Evolutionary conservation across 2,113 vertebrate species (phyloP).

Genomic region (Capreolus pygargus): DNA sequence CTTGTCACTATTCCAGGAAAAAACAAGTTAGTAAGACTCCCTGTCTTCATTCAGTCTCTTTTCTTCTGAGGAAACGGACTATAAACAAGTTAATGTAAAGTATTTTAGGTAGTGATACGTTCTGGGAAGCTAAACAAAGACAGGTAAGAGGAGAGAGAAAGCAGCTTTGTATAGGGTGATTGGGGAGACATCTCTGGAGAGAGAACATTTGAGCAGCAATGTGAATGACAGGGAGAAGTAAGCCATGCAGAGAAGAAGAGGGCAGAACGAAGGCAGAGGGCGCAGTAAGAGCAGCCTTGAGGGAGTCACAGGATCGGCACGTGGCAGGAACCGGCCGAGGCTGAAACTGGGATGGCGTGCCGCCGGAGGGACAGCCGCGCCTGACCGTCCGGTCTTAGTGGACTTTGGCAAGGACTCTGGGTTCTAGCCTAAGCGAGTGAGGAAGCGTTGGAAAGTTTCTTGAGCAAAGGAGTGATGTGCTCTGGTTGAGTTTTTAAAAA

Average conservation of each 20-base stretch:
- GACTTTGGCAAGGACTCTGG: not conserved
- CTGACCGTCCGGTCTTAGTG: not conserved
- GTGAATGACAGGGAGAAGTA: not conserved
- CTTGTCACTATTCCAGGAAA: not conserved
- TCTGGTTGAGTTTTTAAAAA: not conserved
- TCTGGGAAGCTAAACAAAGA: not conserved
- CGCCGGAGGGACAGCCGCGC: rapidly evolving
- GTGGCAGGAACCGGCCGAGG: not conserved
- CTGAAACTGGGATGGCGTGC: rapidly evolving
- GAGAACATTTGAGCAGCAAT: not conserved
- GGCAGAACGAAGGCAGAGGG: not conserved
- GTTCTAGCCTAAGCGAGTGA: not conserved
- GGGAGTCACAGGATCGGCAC: rapidly evolving
- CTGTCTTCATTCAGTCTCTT: not conserved
- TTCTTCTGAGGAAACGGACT: not conserved
- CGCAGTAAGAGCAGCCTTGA: not conserved
- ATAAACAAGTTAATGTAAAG: not conserved
- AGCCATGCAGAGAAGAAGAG: not conserved
- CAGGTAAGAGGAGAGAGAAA: not conserved
- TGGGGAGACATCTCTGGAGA: not conserved
- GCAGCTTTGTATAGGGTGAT: not conserved
- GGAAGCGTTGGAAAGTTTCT: not conserved
- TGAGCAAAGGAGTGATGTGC: not conserved
- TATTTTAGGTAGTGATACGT: not conserved
- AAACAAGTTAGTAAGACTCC: not conserved